Evolutionary conservation across 2,888 invertebrate genomes (phyloP).

Genomic region (Polyploca ridens): DNA sequence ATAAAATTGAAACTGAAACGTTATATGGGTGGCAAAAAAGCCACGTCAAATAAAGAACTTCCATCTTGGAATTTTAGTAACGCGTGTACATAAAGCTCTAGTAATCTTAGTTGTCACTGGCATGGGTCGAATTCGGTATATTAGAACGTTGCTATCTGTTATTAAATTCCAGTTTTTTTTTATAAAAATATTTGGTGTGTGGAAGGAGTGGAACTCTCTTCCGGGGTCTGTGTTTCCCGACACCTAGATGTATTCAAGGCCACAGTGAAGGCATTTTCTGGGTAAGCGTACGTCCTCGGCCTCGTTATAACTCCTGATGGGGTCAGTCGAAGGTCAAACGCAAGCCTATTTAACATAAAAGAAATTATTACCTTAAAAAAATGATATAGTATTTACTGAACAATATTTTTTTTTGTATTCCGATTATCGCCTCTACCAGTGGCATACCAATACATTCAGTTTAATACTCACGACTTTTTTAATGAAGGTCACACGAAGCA

Average conservation of each 20-base stretch:
- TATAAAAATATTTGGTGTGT: too few species aligned
- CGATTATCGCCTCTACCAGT: not conserved
- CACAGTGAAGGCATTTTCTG: too few species aligned
- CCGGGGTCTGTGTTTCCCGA: too few species aligned
- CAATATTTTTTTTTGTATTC: not conserved
- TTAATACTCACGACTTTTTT: conserved; percentile 9
- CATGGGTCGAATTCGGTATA: not conserved
- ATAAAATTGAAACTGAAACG: too few species aligned
- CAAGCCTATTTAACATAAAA: too few species aligned
- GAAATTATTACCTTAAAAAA: too few species aligned
- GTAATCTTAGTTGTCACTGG: not conserved
- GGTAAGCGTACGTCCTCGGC: too few species aligned
- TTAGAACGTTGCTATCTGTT: not conserved
- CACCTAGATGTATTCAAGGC: too few species aligned
- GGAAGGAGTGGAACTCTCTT: too few species aligned
- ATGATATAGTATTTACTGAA: not conserved
- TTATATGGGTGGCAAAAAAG: not conserved
- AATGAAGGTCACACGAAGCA: conserved; percentile 10
- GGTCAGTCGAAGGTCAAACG: too few species aligned
- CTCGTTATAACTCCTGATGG: too few species aligned
- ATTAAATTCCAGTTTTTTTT: too few species aligned
- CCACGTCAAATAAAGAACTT: not conserved
- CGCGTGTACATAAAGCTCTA: not conserved
- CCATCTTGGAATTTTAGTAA: not conserved
- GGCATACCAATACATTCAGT: not conserved